These are phyloP conservation scores for Cheirogaleus major DNA, from an alignment of 2,797 vertebrate species.

Conservation along the genomic window DNA sequence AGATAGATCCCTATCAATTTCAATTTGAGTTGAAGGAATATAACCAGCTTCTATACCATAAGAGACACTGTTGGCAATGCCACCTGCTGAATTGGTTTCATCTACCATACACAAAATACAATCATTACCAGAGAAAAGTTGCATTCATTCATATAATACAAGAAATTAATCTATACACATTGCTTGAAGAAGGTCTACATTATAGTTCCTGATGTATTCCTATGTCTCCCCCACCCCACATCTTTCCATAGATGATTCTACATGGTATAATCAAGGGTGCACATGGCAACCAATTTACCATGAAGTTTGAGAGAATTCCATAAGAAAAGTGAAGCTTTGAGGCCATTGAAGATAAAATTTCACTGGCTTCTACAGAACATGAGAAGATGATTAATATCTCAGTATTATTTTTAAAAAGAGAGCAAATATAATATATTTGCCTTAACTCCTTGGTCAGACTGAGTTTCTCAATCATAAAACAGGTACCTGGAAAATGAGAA, in stretches of 20 bases:
- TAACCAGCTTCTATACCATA: background rate
- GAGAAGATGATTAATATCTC: background rate
- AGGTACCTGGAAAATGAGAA: background rate
- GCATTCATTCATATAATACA: background rate
- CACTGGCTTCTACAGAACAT: background rate
- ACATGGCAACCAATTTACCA: background rate
- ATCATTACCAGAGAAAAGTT: slow-evolving; percentile 8
- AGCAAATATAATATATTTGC: background rate
- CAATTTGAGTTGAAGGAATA: background rate
- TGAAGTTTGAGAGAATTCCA: background rate
- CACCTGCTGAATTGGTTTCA: background rate
- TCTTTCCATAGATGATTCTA: background rate
- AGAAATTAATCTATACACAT: background rate
- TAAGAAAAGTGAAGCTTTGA: background rate
- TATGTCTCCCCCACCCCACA: too few species aligned
- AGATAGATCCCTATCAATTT: background rate
- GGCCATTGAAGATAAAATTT: background rate
- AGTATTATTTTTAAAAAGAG: background rate
- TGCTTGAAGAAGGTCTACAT: background rate
- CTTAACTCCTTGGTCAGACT: background rate
- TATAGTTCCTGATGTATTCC: background rate
- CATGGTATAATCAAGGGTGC: background rate
- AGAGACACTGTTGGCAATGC: background rate
- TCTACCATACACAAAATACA: background rate
- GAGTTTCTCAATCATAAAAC: background rate